These are phyloP conservation scores for Palloptera scutellata DNA, from an alignment of 2,888 invertebrate genomes.

Conservation along the genomic window DNA sequence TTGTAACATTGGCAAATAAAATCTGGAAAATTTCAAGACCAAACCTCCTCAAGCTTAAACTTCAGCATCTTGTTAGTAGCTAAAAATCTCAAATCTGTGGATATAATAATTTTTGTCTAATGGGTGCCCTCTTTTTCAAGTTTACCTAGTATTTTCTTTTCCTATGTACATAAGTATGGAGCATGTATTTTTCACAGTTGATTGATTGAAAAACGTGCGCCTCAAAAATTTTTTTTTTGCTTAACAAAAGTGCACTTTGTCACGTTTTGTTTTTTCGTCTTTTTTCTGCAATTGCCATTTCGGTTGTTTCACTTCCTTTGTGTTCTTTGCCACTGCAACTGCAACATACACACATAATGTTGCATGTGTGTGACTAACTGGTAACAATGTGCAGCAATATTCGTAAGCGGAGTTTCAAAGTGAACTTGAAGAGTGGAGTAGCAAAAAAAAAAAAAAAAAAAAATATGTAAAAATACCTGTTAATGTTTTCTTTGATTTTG, in stretches of 20 bases:
- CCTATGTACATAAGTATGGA: too few relatives aligned
- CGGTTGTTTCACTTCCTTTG: conserved; percentile 46
- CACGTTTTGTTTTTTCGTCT: conserved; percentile 41
- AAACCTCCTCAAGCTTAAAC: too few relatives aligned
- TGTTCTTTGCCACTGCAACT: conserved; percentile 52
- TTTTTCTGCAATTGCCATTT: conserved; percentile 27
- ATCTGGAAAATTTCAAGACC: too few relatives aligned
- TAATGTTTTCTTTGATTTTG: conserved; percentile 49
- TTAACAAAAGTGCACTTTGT: background rate
- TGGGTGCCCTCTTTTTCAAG: too few relatives aligned
- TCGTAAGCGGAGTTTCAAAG: too few relatives aligned
- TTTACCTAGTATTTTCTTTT: too few relatives aligned
- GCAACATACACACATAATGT: conserved; percentile 57
- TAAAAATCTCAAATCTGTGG: too few relatives aligned
- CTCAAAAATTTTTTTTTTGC: conserved; percentile 21
- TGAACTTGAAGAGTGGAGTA: too few relatives aligned
- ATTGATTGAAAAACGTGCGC: conserved; percentile 58
- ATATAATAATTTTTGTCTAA: too few relatives aligned
- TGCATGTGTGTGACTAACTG: background rate
- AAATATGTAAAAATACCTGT: conserved; percentile 39
- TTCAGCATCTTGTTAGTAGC: too few relatives aligned
- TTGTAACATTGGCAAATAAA: too few relatives aligned
- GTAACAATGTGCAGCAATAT: background rate
- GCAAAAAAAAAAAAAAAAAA: background rate
- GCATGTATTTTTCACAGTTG: conserved; percentile 40